Percentiles rank a stretch among this genome's conserved stretches.
Conservation (phyloP, 2,113 vertebrate species). For the Trogon melanurus region DNA sequence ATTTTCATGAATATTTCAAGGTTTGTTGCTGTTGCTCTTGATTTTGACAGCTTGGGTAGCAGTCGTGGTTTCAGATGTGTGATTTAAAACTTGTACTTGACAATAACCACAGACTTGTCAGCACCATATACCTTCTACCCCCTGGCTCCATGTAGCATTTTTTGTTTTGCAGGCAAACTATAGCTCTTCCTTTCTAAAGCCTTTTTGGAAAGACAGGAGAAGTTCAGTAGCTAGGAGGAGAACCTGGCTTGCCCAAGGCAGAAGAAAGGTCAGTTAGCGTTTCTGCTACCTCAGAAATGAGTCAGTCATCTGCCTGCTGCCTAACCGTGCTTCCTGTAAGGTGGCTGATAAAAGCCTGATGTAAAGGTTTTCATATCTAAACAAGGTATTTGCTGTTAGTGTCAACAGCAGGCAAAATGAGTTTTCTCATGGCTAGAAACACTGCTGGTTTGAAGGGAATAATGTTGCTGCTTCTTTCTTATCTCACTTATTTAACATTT, state of each 20-base stretch:
- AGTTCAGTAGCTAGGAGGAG: background rate
- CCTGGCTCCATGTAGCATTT: background rate
- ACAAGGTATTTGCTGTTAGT: background rate
- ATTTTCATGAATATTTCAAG: background rate
- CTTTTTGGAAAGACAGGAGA: background rate
- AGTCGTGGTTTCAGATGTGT: background rate
- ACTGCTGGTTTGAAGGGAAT: background rate
- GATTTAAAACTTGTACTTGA: background rate
- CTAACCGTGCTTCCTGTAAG: background rate
- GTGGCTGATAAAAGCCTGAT: background rate
- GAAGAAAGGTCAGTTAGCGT: background rate
- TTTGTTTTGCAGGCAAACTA: background rate
- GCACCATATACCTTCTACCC: fast-evolving
- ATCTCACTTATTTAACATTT: background rate
- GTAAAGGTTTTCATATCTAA: background rate
- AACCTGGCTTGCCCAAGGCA: background rate
- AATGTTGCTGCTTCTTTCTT: background rate
- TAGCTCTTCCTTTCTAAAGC: background rate
- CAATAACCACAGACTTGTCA: background rate
- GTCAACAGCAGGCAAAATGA: background rate
- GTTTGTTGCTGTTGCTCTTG: background rate
- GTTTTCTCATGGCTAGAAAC: background rate
- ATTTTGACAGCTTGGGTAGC: background rate
- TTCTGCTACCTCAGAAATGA: slow-evolving; percentile 4
- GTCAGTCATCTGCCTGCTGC: background rate